Conservation (phyloP, 2,888 invertebrate genomes). For the Taenaris catops region DNA sequence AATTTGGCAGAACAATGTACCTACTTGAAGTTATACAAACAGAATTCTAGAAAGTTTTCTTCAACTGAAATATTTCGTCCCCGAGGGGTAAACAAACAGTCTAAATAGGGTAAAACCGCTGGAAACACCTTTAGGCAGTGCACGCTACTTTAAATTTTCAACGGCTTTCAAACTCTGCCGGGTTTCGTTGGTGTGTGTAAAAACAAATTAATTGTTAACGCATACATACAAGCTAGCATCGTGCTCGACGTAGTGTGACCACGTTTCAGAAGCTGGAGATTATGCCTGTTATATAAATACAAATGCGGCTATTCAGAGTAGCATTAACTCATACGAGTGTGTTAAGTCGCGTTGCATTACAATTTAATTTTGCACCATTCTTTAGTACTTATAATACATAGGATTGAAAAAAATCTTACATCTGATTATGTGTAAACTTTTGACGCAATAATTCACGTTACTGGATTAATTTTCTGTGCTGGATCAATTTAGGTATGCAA, state of each 20-base stretch:
- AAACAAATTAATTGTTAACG: slow-evolving; percentile 53
- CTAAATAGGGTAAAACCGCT: slow-evolving; percentile 39
- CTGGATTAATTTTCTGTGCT: too few species aligned
- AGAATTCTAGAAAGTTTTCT: slow-evolving; percentile 18
- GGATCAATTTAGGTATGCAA: too few species aligned
- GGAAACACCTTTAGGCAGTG: slow-evolving; percentile 37
- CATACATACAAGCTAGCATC: slow-evolving; percentile 10
- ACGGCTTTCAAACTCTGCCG: slow-evolving; percentile 37
- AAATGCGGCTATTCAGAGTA: slow-evolving; percentile 6
- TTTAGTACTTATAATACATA: too few species aligned
- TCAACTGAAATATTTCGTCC: slow-evolving; percentile 21
- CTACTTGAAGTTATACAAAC: slow-evolving; percentile 5
- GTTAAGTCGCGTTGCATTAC: slow-evolving; percentile 1
- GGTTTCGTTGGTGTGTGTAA: slow-evolving; percentile 44
- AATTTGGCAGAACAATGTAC: too few species aligned
- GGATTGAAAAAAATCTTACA: too few species aligned
- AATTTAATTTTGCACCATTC: slow-evolving; percentile 1
- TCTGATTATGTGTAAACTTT: too few species aligned
- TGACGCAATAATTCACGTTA: too few species aligned
- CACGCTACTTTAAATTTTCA: slow-evolving; percentile 55
- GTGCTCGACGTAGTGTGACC: slow-evolving; percentile 13
- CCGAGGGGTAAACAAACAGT: slow-evolving; percentile 26
- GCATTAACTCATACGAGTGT: slow-evolving; percentile 6
- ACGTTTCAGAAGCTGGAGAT: slow-evolving; percentile 16
- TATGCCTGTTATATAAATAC: slow-evolving; percentile 13